These are phyloP conservation scores for Archivesica marissinica DNA, from an alignment of 1,140 invertebrate genomes.

Conservation along the genomic window DNA sequence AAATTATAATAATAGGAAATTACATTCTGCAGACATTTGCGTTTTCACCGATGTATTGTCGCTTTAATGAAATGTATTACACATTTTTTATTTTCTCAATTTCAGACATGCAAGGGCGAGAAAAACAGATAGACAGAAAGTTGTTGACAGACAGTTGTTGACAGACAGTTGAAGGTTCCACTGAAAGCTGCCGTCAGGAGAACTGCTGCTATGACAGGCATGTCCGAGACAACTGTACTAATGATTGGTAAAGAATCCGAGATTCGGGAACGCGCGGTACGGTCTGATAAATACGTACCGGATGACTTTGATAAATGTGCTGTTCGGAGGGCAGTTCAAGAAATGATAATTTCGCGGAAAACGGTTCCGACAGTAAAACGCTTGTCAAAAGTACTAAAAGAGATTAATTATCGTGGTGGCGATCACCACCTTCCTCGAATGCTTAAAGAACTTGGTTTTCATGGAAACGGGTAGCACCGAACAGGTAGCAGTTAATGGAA, in stretches of 20 bases:
- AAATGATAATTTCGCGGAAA: background rate
- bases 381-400: background rate
- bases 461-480: background rate
- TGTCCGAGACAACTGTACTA: background rate
- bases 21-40: no score
- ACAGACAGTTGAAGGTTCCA: background rate
- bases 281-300: background rate
- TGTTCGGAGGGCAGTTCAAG: background rate
- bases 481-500: background rate
- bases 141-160: no score
- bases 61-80: no score
- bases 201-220: background rate
- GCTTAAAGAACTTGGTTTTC: background rate
- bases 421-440: background rate
- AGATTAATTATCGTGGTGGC: background rate
- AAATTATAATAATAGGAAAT: no score
- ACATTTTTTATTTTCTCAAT: no score
- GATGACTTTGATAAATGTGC: background rate
- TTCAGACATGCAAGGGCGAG: background rate
- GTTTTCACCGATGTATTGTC: no score
- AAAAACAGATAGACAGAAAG: no score
- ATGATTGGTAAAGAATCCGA: background rate
- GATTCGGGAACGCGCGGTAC: background rate
- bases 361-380: background rate
- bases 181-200: background rate